phyloP scores from a whole-genome alignment of 2,797 vertebrate genomes.

The Eulemur rubriventer region DNA sequence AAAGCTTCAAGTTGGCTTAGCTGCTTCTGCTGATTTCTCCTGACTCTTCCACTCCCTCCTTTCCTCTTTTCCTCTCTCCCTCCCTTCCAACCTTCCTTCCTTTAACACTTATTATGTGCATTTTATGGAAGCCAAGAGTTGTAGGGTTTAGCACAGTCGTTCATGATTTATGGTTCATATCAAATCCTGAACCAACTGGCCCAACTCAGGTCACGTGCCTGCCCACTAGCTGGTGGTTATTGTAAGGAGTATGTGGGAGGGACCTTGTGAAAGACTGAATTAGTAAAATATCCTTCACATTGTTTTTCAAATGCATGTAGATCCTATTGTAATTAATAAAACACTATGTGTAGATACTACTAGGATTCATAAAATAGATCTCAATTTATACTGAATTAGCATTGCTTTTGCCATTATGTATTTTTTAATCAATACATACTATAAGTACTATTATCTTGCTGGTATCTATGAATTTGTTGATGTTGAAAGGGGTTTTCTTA shows the following conservation, averaged over 20 bases:
- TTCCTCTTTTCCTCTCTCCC: not conserved
- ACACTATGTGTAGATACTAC: not conserved
- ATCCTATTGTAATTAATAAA: not conserved
- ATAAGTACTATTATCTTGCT: not conserved
- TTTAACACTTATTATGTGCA: not conserved
- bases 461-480: not conserved
- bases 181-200: not conserved
- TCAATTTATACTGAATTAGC: constrained; percentile 36
- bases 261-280: not conserved
- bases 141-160: not conserved
- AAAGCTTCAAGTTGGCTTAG: constrained; percentile 5
- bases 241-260: not conserved
- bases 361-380: not conserved
- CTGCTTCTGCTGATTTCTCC: constrained; percentile 24
- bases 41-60: not conserved
- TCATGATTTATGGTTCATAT: not conserved
- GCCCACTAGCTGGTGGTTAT: not conserved
- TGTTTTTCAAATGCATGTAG: constrained; percentile 11
- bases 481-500: not conserved
- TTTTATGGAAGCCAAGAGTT: not conserved
- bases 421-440: constrained; percentile 13
- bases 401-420: not conserved
- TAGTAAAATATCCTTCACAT: not conserved
- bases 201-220: not conserved
- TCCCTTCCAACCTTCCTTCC: not conserved